Conservation (phyloP, 1,140 invertebrate species). For the Drosophila lacertosa region DNA sequence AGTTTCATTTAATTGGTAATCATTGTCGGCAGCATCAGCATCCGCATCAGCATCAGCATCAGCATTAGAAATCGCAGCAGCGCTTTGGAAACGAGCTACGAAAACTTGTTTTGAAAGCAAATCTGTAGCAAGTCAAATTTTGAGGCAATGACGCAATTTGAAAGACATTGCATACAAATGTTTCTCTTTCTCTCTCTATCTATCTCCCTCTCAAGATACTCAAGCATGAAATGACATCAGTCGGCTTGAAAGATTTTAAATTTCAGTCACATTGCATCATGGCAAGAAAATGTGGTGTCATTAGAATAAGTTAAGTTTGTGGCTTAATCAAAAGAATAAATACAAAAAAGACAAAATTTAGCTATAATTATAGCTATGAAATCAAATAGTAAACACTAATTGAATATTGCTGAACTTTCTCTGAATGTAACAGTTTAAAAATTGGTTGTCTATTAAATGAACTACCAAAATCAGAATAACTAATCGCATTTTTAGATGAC, state of each 20-base stretch:
- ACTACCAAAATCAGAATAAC: no score
- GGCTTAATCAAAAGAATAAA: no score
- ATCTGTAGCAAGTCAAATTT: constrained; percentile 19
- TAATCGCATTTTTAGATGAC: no score
- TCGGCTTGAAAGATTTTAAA: background rate
- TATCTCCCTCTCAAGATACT: background rate
- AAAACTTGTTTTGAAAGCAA: constrained; percentile 59
- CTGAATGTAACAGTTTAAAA: no score
- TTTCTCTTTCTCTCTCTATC: background rate
- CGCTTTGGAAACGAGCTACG: constrained; percentile 50
- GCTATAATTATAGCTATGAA: no score
- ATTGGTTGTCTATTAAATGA: no score
- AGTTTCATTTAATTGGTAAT: constrained; percentile 67
- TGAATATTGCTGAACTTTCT: no score
- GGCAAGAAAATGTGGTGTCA: constrained; percentile 3
- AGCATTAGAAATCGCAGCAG: constrained; percentile 18
- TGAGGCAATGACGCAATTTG: constrained; percentile 56
- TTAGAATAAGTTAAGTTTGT: constrained; percentile 1
- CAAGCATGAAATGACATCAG: constrained; percentile 51
- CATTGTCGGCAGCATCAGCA: constrained; percentile 3
- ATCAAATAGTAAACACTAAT: no score
- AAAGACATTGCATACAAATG: constrained; percentile 46
- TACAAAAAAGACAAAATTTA: no score
- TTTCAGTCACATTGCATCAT: constrained; percentile 6
- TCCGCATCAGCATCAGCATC: background rate